Evolutionary conservation across 2,113 vertebrate species (phyloP), one percentile per base, ranked within the genome.

Genomic region (Hydropotes inermis): DNA sequence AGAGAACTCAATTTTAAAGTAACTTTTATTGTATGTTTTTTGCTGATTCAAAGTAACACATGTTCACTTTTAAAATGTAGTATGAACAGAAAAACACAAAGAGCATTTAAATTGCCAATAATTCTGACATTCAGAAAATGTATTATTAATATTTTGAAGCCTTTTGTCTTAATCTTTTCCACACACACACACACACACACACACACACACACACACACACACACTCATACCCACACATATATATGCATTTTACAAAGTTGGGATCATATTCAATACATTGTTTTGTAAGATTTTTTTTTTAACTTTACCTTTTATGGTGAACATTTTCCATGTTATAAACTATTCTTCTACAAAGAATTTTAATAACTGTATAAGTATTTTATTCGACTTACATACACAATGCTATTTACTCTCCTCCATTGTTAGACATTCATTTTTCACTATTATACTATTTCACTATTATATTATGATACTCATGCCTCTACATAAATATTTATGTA

Each of bases 41-140:
- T 28, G 39, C 64, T 58, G 52, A 76, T 95, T 97, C 74, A 93
- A 47, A 97, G 83, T 70, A 94, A 94, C 89, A 97, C 89, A 95
- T 96, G 91, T 91, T 98, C 76, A 60, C 74, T 97, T 97, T 94
- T 79, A 50, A 94, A 95, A 90, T 85, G 30, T 88, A 50, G 9
- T 67, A 87, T 95, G n/a, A 88, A 84, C 64, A 90, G 36, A 95
- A 96, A 95, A 96, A 12, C 30, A 50, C 85, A 94, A 92, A 86
- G 43, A 95, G 94, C 55, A 58, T 91, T 79, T 82, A 94, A 97
- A 92, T 96, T 85, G 57, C 21, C n/a, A 87, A 45, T 89, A 86
- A 83, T 90, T 13, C 8, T 85, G 30, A 93, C 84, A 93, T 60
- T 96, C 57, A 97, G 55, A 97, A 64, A 95, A 78, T 52, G 55